A percentile compares a stretch with the other conserved stretches of the same genome.
Evolutionary conservation across 2,888 invertebrate species (phyloP).

Genomic region (Oscheius sp.): DNA sequence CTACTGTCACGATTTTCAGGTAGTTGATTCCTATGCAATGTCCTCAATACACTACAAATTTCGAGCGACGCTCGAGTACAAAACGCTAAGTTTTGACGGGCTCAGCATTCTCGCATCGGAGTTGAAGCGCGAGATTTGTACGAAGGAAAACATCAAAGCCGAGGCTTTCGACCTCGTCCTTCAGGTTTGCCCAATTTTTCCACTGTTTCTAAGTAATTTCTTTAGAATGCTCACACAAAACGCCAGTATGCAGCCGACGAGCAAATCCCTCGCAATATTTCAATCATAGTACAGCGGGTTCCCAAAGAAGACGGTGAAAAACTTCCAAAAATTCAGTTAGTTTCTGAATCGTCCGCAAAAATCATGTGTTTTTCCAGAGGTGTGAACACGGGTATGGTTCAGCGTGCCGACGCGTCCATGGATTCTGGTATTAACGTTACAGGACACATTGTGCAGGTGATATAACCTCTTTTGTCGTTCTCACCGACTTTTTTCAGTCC

Average conservation of each 20-base stretch:
- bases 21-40: constrained; percentile 65
- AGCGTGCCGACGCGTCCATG: constrained; percentile 39
- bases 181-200: constrained; percentile 41
- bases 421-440: constrained; percentile 33
- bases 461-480: constrained; percentile 2
- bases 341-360: not conserved
- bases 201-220: not conserved
- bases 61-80: constrained; percentile 93
- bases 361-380: constrained; percentile 40
- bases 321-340: constrained; percentile 72
- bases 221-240: constrained; percentile 79
- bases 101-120: constrained; percentile 94
- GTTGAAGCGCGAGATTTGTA: constrained; percentile 91
- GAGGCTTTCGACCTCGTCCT: constrained; percentile 91
- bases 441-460: constrained; percentile 51
- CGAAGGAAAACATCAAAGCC: constrained; percentile 93
- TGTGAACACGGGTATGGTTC: constrained; percentile 58
- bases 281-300: constrained; percentile 91
- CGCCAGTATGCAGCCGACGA: constrained; percentile 89
- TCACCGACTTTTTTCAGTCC: constrained; percentile 52
- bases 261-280: constrained; percentile 96
- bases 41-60: constrained; percentile 98
- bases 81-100: constrained; percentile 86
- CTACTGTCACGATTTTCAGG: not conserved
- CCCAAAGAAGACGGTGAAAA: constrained; percentile 79